A percentile compares a stretch with the other conserved stretches of the same genome.
Evolutionary conservation across 2,797 vertebrate genomes (phyloP).

Genomic region (Spondyliosoma cantharus): DNA sequence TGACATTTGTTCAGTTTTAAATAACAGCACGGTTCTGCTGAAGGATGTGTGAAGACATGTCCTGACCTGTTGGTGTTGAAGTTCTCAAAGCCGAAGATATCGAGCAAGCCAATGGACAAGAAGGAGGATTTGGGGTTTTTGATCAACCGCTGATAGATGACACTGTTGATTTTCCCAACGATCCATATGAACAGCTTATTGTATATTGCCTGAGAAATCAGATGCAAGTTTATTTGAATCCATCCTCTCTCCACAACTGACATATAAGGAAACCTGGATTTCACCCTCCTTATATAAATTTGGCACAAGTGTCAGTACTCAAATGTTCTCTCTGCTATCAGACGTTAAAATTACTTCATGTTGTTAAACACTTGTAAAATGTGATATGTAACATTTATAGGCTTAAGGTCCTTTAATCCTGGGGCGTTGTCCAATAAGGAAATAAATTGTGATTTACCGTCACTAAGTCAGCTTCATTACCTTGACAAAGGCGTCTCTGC

Average conservation of each 20-base stretch:
- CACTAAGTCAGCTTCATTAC: slow-evolving; percentile 69
- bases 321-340: neutral
- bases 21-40: neutral
- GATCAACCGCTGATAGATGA: slow-evolving; percentile 82
- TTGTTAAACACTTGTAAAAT: neutral
- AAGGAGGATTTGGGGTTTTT: slow-evolving; percentile 66
- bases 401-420: neutral
- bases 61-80: slow-evolving; percentile 91
- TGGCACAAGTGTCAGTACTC: neutral
- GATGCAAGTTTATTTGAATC: slow-evolving; percentile 2
- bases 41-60: neutral
- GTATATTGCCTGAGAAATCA: slow-evolving; percentile 89
- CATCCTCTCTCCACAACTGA: neutral
- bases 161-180: slow-evolving; percentile 90
- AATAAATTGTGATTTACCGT: slow-evolving; percentile 2
- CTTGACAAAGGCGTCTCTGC: slow-evolving; percentile 94
- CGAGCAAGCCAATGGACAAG: slow-evolving; percentile 90
- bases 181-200: slow-evolving; percentile 94
- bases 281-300: no score
- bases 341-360: slow-evolving; percentile 6
- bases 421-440: slow-evolving; percentile 39
- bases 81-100: slow-evolving; percentile 99
- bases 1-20: neutral
- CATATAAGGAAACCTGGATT: neutral
- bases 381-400: neutral